Percentiles rank a stretch among this genome's conserved stretches.
Evolutionary conservation across 2,113 vertebrate species (phyloP).

Genomic region (Crotalus helleri): DNA sequence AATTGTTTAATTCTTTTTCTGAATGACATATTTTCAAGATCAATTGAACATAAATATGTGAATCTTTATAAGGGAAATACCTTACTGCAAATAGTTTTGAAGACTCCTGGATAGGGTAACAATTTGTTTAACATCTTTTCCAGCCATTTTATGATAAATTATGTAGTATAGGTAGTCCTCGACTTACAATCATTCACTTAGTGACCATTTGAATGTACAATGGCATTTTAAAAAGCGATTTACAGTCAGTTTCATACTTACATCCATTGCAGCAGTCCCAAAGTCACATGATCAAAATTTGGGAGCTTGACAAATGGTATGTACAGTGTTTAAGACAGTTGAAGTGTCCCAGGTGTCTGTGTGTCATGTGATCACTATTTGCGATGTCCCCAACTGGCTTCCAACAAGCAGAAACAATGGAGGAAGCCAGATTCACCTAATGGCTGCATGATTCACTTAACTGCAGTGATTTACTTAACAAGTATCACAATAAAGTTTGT

Average conservation of each 20-base stretch:
- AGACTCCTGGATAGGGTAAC: neutral
- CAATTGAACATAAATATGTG: neutral
- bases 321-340: neutral
- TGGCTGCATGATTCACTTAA: too few species aligned
- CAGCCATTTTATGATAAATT: neutral
- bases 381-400: too few species aligned
- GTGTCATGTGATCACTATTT: neutral
- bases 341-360: neutral
- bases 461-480: neutral
- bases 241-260: neutral
- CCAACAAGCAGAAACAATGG: too few species aligned
- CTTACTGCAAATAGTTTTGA: neutral
- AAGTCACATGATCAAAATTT: neutral
- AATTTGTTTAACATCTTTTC: neutral
- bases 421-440: too few species aligned
- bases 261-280: neutral
- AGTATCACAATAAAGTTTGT: neutral
- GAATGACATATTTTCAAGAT: neutral
- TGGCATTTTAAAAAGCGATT: neutral
- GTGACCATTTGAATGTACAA: neutral
- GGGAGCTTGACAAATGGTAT: neutral
- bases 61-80: too few species aligned
- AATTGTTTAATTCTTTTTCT: neutral
- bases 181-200: neutral
- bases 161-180: neutral